Evolutionary conservation across 2,113 vertebrate species (phyloP), one percentile per base, ranked within the genome.

Genomic region (Lipotes vexillifer): DNA sequence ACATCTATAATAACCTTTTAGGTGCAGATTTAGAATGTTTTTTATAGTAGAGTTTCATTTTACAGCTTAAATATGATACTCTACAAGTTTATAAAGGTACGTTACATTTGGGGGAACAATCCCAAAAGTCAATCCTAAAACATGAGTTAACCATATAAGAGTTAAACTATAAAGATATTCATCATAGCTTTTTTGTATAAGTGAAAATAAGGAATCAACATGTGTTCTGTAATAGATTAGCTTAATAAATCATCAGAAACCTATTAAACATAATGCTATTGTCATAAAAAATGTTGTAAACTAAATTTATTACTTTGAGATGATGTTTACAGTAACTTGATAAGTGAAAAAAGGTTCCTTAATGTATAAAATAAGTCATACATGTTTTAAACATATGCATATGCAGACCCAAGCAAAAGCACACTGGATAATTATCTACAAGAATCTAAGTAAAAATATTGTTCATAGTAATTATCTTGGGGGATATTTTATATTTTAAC

Each of bases 31-130:
- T 86, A 55, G 21, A 93, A 55, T 33, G 17, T 0, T 25, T 93
- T 93, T 92, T 44, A 89, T 55, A 57, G 46, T 36, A 41, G 55
- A 66, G n/a, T 66, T 95, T 92, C 31, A 75, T 80, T 95, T 92
- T 52, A 49, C 14, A 77, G 44, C 88, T 74, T 90, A 75, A 66
- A 80, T 75, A 77, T 88, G 78, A 49, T 72, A 93, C 81, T 81
- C n/a, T 36, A 3, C 8, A 72, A 31, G 3, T 57, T 95, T 97
- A 44, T 77, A 90, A 90, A 82, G 9, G 10, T 65, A 72, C 2
- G 0, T 77, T 83, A 46, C 20, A 83, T 85, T 93, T 94, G 71
- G 57, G 25, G 95, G 25, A 93, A 41, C 5, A 87, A 88, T 90
- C 80, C 11, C 29, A 77, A 89, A n/a, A 69, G 78, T 23, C 33